Conservation (phyloP, 2,113 vertebrate species). For the Herpetotheres cachinnans region DNA sequence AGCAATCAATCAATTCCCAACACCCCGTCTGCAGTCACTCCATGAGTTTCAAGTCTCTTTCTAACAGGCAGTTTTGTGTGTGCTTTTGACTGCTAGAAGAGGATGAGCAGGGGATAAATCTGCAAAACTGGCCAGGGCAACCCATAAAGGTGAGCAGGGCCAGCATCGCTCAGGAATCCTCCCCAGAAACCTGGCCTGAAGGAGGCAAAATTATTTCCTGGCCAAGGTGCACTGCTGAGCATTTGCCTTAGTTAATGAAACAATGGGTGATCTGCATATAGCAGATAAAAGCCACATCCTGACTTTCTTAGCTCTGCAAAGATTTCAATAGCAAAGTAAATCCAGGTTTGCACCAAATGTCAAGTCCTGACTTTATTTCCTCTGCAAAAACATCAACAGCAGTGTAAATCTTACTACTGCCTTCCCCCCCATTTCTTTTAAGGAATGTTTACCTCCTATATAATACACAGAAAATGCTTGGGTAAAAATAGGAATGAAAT, state of each 20-base stretch:
- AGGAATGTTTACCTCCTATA: background rate
- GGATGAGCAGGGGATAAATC: background rate
- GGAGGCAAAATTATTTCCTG: background rate
- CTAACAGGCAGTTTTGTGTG: background rate
- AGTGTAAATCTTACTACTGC: background rate
- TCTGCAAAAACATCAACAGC: background rate
- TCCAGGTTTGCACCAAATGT: background rate
- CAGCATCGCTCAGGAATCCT: background rate
- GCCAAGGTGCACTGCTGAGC: background rate
- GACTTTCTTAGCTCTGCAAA: background rate
- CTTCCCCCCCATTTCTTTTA: background rate
- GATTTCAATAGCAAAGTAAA: background rate
- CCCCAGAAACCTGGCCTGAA: background rate
- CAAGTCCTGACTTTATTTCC: background rate
- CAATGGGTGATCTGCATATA: background rate
- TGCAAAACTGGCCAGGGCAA: background rate
- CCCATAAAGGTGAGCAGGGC: background rate
- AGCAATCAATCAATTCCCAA: background rate
- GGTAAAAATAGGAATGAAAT: constrained; percentile 47
- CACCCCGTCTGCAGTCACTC: background rate
- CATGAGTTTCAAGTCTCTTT: background rate
- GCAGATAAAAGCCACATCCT: background rate
- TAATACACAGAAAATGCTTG: background rate
- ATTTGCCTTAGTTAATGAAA: background rate
- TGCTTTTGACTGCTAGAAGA: background rate